Evolutionary conservation across 2,113 vertebrate species (phyloP), one percentile per base, ranked within the genome.

Genomic region (Sebastes schlegelii): DNA sequence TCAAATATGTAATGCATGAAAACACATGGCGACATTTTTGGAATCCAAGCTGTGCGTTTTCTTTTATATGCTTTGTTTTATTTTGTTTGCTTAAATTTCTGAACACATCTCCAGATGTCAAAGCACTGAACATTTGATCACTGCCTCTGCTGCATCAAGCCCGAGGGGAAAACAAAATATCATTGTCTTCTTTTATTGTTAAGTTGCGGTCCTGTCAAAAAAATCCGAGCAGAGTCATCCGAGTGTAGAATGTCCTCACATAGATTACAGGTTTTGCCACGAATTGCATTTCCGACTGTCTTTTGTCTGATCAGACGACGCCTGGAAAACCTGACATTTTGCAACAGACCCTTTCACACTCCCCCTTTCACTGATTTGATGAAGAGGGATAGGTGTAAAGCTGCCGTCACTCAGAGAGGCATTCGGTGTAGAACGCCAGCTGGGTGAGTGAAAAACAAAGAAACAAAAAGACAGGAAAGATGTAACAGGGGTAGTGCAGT

Each of bases 321-420:
- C 74, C 75, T 80, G 26, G 13, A 74, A 75, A 83, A 54, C 64
- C 70, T 80, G 78, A 80, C 72, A 88, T 87, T 85, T 75, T 73
- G 51, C 70, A 80, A 77, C 78, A 70, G 48, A 51, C 16, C 71
- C 23, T 74, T 82, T 86, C 51, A 74, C 62, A n/a, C 42, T 75
- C 26, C 60, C 34, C n/a, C 58, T 78, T 64, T 82, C 77, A 82
- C 58, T 77, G 80, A 90, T 83, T 83, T 72, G 65, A 84, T 72
- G 70, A 86, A 82, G 82, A 85, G 70, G 34, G 58, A 76, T 86
- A 51, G 64, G 54, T 82, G 67, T 81, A 61, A 87, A 74, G 82
- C 78, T 49, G 71, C 65, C 87, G 73, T 77, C 83, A 85, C 46
- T 89, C 81, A 81, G 12, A 54, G 26, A 78, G 64, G 58, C 74